Conservation (phyloP, 2,797 vertebrate species). For the Urophycis tenuis region DNA sequence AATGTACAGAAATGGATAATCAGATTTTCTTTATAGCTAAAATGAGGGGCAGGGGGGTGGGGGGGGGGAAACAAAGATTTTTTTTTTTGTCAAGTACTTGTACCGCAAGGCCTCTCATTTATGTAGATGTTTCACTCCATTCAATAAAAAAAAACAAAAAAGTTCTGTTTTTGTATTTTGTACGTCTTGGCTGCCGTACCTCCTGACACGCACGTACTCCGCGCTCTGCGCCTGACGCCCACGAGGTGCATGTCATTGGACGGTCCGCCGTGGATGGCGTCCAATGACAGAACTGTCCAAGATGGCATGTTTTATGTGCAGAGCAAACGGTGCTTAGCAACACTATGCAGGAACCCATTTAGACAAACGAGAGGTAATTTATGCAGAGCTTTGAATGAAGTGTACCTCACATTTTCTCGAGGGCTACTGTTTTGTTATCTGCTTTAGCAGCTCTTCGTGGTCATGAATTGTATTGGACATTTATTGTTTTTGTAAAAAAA, state of each 20-base stretch:
- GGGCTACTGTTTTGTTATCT: neutral
- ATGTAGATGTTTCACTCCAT: conserved; percentile 74
- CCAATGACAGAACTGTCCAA: neutral
- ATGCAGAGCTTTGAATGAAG: conserved; percentile 11
- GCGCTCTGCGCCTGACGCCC: neutral
- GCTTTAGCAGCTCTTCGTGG: neutral
- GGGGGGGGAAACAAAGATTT: neutral
- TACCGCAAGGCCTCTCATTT: conserved; percentile 72
- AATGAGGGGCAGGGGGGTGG: conserved; percentile 7
- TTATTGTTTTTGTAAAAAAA: neutral
- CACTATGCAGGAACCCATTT: conserved; percentile 12
- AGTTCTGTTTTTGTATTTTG: neutral
- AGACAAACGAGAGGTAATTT: conserved; percentile 26
- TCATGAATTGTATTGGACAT: neutral
- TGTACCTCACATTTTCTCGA: neutral
- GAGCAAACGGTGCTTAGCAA: conserved; percentile 50
- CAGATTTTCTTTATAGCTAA: conserved; percentile 59
- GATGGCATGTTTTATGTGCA: conserved; percentile 27
- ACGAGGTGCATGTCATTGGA: neutral
- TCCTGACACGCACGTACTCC: neutral
- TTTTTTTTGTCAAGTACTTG: conserved; percentile 60
- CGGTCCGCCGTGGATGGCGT: neutral
- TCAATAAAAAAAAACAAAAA: conserved; percentile 55
- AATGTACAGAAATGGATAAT: conserved; percentile 65
- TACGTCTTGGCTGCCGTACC: neutral